Conservation (phyloP, 2,797 vertebrate species). For the Alcedo atthis region DNA sequence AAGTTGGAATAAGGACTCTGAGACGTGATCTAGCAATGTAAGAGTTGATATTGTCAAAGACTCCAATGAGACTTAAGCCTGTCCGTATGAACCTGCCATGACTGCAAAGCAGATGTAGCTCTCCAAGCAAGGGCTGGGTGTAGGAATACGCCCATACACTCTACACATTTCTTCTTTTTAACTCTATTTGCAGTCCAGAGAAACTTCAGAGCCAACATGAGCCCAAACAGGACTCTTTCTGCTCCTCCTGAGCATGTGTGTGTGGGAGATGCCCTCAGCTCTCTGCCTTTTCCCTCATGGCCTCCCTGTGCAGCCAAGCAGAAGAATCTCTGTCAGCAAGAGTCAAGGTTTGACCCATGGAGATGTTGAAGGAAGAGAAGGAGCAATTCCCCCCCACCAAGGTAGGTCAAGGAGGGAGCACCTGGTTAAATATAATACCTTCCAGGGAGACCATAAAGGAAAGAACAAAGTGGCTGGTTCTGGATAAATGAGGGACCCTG, state of each 20-base stretch:
- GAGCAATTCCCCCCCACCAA: background rate
- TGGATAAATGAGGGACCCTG: background rate
- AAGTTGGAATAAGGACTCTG: background rate
- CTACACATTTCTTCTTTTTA: background rate
- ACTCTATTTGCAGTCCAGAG: background rate
- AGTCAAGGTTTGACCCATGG: background rate
- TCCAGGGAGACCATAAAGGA: background rate
- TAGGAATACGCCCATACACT: background rate
- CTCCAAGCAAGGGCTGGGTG: background rate
- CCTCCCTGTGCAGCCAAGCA: background rate
- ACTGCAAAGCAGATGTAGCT: background rate
- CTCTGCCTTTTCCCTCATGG: background rate
- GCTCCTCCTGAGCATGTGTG: accelerated
- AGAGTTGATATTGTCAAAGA: background rate
- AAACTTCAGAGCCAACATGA: background rate
- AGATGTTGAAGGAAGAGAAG: background rate
- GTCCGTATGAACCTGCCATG: background rate
- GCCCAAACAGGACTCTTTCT: background rate
- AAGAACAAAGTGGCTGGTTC: background rate
- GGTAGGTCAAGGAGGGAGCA: background rate
- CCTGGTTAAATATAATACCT: background rate
- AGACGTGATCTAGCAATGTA: background rate
- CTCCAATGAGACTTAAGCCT: background rate
- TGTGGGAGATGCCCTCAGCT: background rate
- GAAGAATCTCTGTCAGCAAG: background rate